Evolutionary conservation across 2,888 invertebrate species (phyloP).

Genomic region (Shargacucullia verbasci): DNA sequence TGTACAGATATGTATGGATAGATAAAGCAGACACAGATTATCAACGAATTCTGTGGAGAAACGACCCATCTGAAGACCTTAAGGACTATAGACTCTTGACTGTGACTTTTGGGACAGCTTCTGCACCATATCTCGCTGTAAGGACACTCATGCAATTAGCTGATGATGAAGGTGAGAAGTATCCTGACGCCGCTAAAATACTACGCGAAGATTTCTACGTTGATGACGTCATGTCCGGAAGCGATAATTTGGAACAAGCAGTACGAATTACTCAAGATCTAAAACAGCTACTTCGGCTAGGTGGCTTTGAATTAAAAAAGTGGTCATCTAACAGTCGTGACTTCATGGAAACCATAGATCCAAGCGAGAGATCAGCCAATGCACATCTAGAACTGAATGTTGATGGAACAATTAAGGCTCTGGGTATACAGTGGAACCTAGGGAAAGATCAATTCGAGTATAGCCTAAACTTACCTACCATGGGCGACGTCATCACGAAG

Average conservation of each 20-base stretch:
- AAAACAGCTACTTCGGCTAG: not conserved
- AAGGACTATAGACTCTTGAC: slow-evolving; percentile 25
- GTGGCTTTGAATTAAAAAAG: slow-evolving; percentile 5
- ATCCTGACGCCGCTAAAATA: slow-evolving; percentile 12
- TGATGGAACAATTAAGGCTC: slow-evolving; percentile 27
- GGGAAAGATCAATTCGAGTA: slow-evolving; percentile 15
- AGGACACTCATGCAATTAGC: slow-evolving; percentile 16
- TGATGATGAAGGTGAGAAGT: slow-evolving; percentile 18
- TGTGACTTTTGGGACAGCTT: slow-evolving; percentile 44
- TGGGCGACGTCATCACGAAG: not conserved
- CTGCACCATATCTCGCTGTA: slow-evolving; percentile 33
- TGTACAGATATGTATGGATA: no score
- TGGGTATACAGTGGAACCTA: slow-evolving; percentile 22
- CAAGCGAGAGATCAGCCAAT: slow-evolving; percentile 11
- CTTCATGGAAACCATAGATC: slow-evolving; percentile 12
- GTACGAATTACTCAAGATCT: slow-evolving; percentile 2
- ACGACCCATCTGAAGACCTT: no score
- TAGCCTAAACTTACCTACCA: slow-evolving; percentile 4
- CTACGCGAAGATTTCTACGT: slow-evolving; percentile 8
- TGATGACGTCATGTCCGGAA: slow-evolving; percentile 13
- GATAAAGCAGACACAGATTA: no score
- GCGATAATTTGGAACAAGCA: slow-evolving; percentile 2
- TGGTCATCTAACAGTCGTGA: slow-evolving; percentile 13
- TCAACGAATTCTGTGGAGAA: no score
- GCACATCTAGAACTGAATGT: slow-evolving; percentile 27